A percentile compares a stretch with the other conserved stretches of the same genome.
Evolutionary conservation across 2,113 vertebrate genomes (phyloP).

Genomic region (Esox niger): DNA sequence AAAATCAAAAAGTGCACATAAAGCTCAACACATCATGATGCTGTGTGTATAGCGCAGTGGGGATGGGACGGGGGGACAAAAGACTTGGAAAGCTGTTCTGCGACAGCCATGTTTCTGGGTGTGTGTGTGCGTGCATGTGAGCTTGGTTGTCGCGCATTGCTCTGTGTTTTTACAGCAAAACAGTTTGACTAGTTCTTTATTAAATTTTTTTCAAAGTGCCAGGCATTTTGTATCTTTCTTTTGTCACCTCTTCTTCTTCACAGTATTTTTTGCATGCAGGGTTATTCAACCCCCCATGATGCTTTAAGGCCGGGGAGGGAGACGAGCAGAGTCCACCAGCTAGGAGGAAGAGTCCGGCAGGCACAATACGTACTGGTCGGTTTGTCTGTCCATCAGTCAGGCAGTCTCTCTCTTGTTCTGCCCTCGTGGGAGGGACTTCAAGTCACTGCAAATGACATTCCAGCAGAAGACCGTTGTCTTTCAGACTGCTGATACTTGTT

Average conservation of each 20-base stretch:
- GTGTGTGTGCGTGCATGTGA: background rate
- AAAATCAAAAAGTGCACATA: slow-evolving; percentile 69
- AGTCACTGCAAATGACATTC: slow-evolving; percentile 51
- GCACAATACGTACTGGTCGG: slow-evolving; percentile 56
- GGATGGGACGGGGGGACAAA: slow-evolving; percentile 49
- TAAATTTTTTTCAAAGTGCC: slow-evolving; percentile 68
- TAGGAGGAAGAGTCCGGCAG: too few species aligned
- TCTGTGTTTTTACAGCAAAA: slow-evolving; percentile 77
- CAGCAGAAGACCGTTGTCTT: slow-evolving; percentile 50
- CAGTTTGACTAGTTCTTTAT: slow-evolving; percentile 51
- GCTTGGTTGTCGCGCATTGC: slow-evolving; percentile 54
- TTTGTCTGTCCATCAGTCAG: slow-evolving; percentile 55
- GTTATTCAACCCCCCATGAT: slow-evolving; percentile 85
- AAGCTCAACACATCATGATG: slow-evolving; percentile 50
- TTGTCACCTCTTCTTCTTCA: slow-evolving; percentile 74
- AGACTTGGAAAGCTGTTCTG: slow-evolving; percentile 18
- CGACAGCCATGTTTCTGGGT: background rate
- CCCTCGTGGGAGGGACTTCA: slow-evolving; percentile 67
- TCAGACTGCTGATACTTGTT: slow-evolving; percentile 97
- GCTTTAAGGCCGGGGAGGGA: slow-evolving; percentile 94
- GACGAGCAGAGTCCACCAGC: slow-evolving; percentile 76
- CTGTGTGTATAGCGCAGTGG: slow-evolving; percentile 19
- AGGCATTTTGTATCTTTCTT: slow-evolving; percentile 40
- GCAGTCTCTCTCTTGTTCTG: slow-evolving; percentile 78
- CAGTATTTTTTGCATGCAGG: slow-evolving; percentile 93